Conservation (phyloP, 2,797 vertebrate species). For the Sebastes iracundus region DNA sequence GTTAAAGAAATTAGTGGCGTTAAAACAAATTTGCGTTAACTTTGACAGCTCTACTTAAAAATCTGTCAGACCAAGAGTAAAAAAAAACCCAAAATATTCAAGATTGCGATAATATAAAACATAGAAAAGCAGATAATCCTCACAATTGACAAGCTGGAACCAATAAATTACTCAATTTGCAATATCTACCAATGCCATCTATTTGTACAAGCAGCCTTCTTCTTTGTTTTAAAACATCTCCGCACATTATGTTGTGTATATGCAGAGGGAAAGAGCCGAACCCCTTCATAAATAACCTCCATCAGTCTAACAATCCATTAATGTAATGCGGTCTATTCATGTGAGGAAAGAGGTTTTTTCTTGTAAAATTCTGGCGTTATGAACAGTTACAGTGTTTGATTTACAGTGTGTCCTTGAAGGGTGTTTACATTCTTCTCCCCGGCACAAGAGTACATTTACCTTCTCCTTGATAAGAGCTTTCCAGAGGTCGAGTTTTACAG, state of each 20-base stretch:
- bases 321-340: neutral
- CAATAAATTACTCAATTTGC: neutral
- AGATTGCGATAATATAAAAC: neutral
- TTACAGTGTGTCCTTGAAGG: conserved; percentile 21
- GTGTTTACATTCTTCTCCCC: neutral
- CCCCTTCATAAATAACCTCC: neutral
- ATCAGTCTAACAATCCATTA: neutral
- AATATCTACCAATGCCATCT: neutral
- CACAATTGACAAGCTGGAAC: neutral
- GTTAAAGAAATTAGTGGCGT: too few relatives aligned
- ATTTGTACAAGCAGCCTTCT: neutral
- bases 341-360: neutral
- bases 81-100: neutral
- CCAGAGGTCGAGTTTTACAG: conserved; percentile 5
- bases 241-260: neutral
- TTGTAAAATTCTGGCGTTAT: neutral
- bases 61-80: neutral
- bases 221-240: neutral
- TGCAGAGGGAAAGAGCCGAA: neutral
- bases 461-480: conserved; percentile 21
- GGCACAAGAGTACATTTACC: neutral
- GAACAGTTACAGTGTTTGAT: conserved; percentile 17
- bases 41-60: too few relatives aligned
- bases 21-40: too few relatives aligned
- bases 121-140: neutral